These are phyloP conservation scores for Ciconia maguari DNA, from an alignment of 2,113 vertebrate species.

Conservation along the genomic window DNA sequence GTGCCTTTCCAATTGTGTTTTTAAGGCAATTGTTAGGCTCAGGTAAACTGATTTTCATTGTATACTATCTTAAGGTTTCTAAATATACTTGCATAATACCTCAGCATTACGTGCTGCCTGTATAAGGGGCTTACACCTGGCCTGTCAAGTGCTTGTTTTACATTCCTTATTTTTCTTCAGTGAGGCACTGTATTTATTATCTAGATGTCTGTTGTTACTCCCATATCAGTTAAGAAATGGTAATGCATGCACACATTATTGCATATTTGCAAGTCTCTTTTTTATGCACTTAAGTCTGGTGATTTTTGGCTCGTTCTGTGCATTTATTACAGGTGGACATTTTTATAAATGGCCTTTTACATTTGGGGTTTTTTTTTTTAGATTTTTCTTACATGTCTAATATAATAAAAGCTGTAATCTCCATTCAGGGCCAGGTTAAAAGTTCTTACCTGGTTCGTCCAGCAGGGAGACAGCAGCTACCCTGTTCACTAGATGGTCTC, in stretches of 20 bases:
- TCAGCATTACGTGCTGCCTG: neutral
- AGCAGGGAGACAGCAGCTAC: neutral
- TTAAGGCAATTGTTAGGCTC: neutral
- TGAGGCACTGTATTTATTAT: neutral
- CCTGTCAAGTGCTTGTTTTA: neutral
- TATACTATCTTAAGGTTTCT: neutral
- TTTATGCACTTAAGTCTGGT: neutral
- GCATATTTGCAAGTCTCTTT: neutral
- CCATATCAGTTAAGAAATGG: neutral
- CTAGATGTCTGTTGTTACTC: neutral
- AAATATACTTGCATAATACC: neutral
- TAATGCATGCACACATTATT: neutral
- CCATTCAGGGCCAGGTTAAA: neutral
- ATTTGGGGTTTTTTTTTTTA: neutral
- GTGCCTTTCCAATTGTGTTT: neutral
- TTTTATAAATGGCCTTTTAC: neutral
- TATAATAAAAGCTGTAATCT: neutral
- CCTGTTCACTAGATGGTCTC: neutral
- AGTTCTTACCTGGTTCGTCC: neutral
- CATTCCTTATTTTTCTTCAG: neutral
- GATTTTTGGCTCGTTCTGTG: neutral
- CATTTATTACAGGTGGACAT: neutral
- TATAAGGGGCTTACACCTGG: neutral
- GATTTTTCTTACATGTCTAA: neutral
- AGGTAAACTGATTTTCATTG: neutral